phyloP scores from a whole-genome alignment of 30 jellyfish, hydroid and myxozoan genomes.

The Turritopsis rubra region DNA sequence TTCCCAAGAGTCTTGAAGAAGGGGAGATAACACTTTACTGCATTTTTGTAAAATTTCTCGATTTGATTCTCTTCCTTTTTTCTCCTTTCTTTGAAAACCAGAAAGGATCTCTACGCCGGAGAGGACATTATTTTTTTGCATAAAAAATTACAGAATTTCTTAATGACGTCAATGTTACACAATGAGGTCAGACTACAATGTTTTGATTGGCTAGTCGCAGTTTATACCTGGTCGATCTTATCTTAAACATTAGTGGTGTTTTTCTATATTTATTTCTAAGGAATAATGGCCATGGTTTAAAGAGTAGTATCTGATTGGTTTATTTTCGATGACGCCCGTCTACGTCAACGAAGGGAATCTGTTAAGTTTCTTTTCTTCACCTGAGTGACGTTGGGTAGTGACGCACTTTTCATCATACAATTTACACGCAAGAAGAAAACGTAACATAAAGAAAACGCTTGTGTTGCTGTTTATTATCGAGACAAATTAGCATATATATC shows the following conservation, averaged over 20 bases:
- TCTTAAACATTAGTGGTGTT: not conserved
- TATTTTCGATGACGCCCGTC: slow-evolving; percentile 12
- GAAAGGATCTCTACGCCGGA: not conserved
- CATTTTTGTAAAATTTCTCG: not conserved
- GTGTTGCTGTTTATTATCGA: not conserved
- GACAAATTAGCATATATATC: not conserved
- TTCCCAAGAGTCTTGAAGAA: no score
- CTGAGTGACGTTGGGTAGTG: slow-evolving; percentile 22
- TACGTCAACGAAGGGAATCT: slow-evolving; percentile 14
- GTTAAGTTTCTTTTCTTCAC: slow-evolving; percentile 11
- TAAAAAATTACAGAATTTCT: not conserved
- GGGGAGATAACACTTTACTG: no score
- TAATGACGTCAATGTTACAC: slow-evolving; percentile 14
- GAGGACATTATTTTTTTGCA: not conserved
- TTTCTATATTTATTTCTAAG: not conserved
- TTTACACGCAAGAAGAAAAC: slow-evolving; percentile 21
- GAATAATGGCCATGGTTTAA: not conserved
- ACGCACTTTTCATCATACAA: slow-evolving; percentile 16
- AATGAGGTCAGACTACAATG: slow-evolving; percentile 14
- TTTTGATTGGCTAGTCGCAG: not conserved
- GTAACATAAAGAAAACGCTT: slow-evolving; percentile 4
- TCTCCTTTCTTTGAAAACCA: no score
- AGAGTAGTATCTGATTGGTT: not conserved
- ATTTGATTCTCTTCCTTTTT: not conserved
- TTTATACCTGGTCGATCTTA: not conserved